Conservation (phyloP, 35 echinoderm and acorn worm species). For the Heliocidaris tuberculata region DNA sequence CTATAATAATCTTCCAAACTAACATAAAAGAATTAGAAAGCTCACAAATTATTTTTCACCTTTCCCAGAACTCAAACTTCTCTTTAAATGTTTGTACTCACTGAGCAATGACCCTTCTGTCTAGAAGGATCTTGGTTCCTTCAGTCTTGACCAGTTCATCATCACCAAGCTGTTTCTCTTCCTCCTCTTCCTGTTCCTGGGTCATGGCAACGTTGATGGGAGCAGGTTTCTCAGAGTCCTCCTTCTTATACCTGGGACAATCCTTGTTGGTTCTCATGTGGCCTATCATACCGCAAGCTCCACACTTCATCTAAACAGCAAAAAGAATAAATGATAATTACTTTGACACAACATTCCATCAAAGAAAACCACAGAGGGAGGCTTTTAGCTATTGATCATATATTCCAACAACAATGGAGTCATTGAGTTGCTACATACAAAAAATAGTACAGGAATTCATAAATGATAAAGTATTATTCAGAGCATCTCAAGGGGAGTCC, state of each 20-base stretch:
- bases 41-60: too few relatives aligned
- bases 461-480: too few relatives aligned
- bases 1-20: too few relatives aligned
- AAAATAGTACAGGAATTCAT: too few relatives aligned
- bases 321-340: neutral
- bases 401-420: neutral
- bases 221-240: constrained; percentile 62
- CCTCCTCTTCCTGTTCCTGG: constrained; percentile 89
- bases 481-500: too few relatives aligned
- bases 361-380: neutral
- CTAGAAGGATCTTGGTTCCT: constrained; percentile 93
- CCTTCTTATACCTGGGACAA: constrained; percentile 92
- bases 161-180: constrained; percentile 76
- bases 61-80: too few relatives aligned
- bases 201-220: constrained; percentile 87
- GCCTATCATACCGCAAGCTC: constrained; percentile 89
- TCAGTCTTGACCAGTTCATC: constrained; percentile 97
- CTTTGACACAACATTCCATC: too few relatives aligned
- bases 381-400: too few relatives aligned
- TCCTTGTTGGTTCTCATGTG: constrained; percentile 96
- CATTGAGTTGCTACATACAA: neutral
- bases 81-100: constrained; percentile 54
- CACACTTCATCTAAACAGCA: constrained; percentile 85
- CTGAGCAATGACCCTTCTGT: constrained; percentile 84
- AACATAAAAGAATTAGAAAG: too few relatives aligned